phyloP scores from a whole-genome alignment of 2,797 vertebrate species.

The Mormyrops boulengeri region DNA sequence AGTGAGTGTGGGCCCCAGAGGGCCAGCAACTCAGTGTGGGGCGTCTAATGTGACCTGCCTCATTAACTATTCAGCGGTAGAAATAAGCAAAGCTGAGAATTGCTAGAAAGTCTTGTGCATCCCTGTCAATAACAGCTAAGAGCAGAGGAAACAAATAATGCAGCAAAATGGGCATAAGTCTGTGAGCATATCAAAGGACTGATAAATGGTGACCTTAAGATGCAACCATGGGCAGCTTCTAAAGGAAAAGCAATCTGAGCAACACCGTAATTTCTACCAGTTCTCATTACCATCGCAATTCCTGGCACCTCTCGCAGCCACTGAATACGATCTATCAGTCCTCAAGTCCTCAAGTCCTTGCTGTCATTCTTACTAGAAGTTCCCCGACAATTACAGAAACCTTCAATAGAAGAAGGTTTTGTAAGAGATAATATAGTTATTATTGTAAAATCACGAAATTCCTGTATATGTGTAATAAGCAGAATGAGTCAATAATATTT shows the following conservation, averaged over 20 bases:
- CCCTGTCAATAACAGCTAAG: not conserved
- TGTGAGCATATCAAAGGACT: not conserved
- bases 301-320: not conserved
- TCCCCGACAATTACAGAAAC: not conserved
- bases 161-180: not conserved
- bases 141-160: not conserved
- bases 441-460: not conserved
- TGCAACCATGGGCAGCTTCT: not conserved
- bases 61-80: not conserved
- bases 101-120: not conserved
- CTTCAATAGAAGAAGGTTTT: not conserved
- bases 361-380: not conserved
- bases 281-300: not conserved
- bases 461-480: not conserved
- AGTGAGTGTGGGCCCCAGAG: too few relatives aligned
- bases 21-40: not conserved
- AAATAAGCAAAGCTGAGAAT: not conserved
- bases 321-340: not conserved
- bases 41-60: not conserved
- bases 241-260: not conserved
- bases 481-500: not conserved
- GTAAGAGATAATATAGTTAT: not conserved
- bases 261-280: not conserved
- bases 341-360: not conserved
- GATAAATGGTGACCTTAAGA: slow-evolving; percentile 6